Conservation (phyloP, 1,140 invertebrate genomes). For the Halesus radiatus region DNA sequence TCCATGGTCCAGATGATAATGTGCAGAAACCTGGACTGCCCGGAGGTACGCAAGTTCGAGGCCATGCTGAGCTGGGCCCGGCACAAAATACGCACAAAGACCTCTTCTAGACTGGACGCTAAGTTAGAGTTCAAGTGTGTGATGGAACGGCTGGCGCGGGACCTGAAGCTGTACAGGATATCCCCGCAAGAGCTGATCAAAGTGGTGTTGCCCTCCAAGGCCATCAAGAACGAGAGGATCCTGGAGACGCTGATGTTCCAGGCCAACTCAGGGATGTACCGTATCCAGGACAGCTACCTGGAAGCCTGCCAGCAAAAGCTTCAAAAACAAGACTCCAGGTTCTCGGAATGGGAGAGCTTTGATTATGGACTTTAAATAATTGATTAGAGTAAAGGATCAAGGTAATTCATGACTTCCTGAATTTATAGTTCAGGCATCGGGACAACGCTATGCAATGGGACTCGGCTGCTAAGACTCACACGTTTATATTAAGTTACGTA, state of each 20-base stretch:
- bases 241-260: conserved; percentile 94
- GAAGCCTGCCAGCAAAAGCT: conserved; percentile 89
- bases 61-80: conserved; percentile 59
- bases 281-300: conserved; percentile 89
- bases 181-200: conserved; percentile 94
- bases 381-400: conserved; percentile 53
- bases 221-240: conserved; percentile 93
- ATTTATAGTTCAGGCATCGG: conserved; percentile 38
- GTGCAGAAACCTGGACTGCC: conserved; percentile 86
- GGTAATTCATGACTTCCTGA: conserved; percentile 29
- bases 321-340: conserved; percentile 88
- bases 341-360: conserved; percentile 85
- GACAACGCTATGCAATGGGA: conserved; percentile 10
- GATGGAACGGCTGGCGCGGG: conserved; percentile 90
- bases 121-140: conserved; percentile 92
- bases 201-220: conserved; percentile 92
- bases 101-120: conserved; percentile 83
- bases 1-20: conserved; percentile 97
- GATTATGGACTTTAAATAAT: conserved; percentile 76
- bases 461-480: not conserved
- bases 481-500: not conserved
- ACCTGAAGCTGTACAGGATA: conserved; percentile 91
- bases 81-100: conserved; percentile 84
- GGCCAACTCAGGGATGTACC: conserved; percentile 92
- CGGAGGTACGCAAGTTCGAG: conserved; percentile 93